Conservation (phyloP, 2,888 invertebrate species). For the Lasioglossum malachurum region DNA sequence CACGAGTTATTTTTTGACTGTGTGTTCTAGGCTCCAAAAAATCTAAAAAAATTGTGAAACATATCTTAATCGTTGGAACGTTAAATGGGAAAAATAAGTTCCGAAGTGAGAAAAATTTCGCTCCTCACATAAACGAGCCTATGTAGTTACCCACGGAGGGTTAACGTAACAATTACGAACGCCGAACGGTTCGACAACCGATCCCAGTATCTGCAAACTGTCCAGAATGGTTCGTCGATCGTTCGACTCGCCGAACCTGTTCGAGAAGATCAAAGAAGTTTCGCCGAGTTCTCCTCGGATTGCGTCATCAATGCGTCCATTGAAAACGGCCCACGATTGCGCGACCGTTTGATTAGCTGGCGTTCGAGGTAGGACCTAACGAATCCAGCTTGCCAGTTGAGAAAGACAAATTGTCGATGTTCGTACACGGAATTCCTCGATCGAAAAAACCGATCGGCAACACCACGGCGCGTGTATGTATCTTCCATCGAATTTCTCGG, state of each 20-base stretch:
- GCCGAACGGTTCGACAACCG: background rate
- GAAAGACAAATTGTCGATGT: conserved; percentile 9
- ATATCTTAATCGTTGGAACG: no score
- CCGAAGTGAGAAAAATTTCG: no score
- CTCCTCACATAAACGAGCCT: no score
- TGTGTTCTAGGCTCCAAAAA: background rate
- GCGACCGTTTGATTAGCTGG: conserved; percentile 4
- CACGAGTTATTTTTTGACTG: background rate
- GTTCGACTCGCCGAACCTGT: conserved; percentile 35
- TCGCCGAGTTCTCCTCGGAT: background rate
- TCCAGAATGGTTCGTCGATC: conserved; percentile 20
- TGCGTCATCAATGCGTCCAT: conserved; percentile 33
- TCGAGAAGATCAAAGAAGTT: conserved; percentile 37
- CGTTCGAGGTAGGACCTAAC: background rate
- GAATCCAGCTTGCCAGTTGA: background rate
- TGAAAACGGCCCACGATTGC: background rate
- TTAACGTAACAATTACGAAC: background rate
- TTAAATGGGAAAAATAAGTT: background rate
- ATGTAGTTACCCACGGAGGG: no score
- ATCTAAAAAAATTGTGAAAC: background rate
- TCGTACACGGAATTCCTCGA: conserved; percentile 1
- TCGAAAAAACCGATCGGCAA: background rate
- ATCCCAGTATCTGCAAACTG: background rate
- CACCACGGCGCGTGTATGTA: background rate
- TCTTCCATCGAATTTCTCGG: conserved; percentile 13